These are phyloP conservation scores for Oryzaephilus surinamensis DNA, from an alignment of 1,140 invertebrate species.

Conservation along the genomic window DNA sequence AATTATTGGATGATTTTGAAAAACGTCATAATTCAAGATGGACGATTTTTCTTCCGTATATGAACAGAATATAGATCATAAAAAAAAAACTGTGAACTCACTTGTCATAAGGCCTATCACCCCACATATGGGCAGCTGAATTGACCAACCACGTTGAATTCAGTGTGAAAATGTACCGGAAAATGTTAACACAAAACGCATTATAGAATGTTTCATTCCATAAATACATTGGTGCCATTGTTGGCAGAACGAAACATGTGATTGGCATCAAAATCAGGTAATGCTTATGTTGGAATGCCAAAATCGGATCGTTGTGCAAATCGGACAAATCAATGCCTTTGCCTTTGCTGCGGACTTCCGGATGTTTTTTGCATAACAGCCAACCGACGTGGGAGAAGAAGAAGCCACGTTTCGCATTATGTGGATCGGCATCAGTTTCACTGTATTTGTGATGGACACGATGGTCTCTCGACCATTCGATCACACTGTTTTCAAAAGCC, in stretches of 20 bases:
- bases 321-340: constrained; percentile 77
- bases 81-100: constrained; percentile 33
- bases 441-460: constrained; percentile 86
- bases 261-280: constrained; percentile 56
- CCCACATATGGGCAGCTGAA: constrained; percentile 40
- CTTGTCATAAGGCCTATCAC: constrained; percentile 63
- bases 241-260: constrained; percentile 62
- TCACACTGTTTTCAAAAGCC: too few relatives aligned
- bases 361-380: constrained; percentile 81
- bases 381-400: constrained; percentile 93
- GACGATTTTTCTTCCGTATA: neutral
- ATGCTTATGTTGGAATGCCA: constrained; percentile 52
- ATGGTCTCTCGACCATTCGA: constrained; percentile 72
- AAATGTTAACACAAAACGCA: constrained; percentile 43
- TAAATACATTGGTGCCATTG: constrained; percentile 48
- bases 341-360: constrained; percentile 75
- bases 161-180: constrained; percentile 50
- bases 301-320: constrained; percentile 68
- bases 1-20: too few relatives aligned
- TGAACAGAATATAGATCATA: neutral
- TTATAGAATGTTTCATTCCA: constrained; percentile 41
- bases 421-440: constrained; percentile 90
- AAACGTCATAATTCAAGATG: too few relatives aligned
- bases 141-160: constrained; percentile 76
- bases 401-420: constrained; percentile 85